A percentile compares a stretch with the other conserved stretches of the same genome.
Evolutionary conservation across 2,888 invertebrate genomes (phyloP).

Genomic region (Amiota minor): DNA sequence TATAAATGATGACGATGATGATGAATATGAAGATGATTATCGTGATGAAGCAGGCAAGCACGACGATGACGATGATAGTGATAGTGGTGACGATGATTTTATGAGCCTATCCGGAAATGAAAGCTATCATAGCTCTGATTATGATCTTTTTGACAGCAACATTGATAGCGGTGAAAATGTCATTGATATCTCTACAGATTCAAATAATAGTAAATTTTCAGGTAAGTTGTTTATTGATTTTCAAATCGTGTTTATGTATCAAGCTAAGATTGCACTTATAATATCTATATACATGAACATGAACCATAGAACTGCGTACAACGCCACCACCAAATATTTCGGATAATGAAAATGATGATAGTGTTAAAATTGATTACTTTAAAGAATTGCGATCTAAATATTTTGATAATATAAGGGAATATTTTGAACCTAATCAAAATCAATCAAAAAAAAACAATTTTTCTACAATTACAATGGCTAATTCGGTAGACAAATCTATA

Average conservation of each 20-base stretch:
- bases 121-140: background rate
- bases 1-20: slow-evolving; percentile 48
- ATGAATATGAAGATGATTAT: slow-evolving; percentile 49
- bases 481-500: too few relatives aligned
- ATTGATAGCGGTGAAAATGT: slow-evolving; percentile 34
- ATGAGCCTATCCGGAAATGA: background rate
- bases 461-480: too few relatives aligned
- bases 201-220: slow-evolving; percentile 47
- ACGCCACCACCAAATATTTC: slow-evolving; percentile 20
- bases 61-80: background rate
- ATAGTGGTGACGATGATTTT: background rate
- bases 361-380: background rate
- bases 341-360: background rate
- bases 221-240: slow-evolving; percentile 52
- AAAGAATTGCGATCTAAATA: slow-evolving; percentile 1
- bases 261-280: slow-evolving; percentile 19
- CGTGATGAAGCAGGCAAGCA: slow-evolving; percentile 46
- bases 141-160: slow-evolving; percentile 1
- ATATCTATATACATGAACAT: slow-evolving; percentile 11
- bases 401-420: slow-evolving; percentile 1
- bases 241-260: background rate
- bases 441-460: too few relatives aligned
- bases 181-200: slow-evolving; percentile 58
- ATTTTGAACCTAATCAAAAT: background rate
- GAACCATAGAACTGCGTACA: slow-evolving; percentile 22